phyloP scores from a whole-genome alignment of 2,797 vertebrate genomes.

The Gymnothorax reevesii region DNA sequence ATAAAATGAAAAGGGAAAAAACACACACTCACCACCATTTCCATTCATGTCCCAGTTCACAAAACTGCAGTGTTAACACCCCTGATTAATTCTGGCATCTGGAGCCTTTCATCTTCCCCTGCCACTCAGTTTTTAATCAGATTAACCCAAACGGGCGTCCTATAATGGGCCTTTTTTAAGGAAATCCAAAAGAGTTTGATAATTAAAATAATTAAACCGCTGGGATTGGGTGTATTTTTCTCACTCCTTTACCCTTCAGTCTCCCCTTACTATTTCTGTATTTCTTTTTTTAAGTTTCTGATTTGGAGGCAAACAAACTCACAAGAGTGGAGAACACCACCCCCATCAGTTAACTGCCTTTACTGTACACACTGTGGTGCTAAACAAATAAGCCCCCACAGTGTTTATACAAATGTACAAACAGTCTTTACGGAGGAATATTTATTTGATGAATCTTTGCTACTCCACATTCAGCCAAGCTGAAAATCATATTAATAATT shows the following conservation, averaged over 20 bases:
- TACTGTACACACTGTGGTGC: constrained; percentile 74
- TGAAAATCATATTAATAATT: constrained; percentile 75
- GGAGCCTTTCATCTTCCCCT: constrained; percentile 83
- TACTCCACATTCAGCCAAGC: constrained; percentile 67
- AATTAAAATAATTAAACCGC: constrained; percentile 95
- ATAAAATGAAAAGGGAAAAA: constrained; percentile 55
- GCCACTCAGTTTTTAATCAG: constrained; percentile 78
- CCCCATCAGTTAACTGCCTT: constrained; percentile 72
- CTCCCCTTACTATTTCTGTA: constrained; percentile 37
- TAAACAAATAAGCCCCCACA: constrained; percentile 33
- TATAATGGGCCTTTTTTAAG: constrained; percentile 81
- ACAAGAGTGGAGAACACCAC: constrained; percentile 63
- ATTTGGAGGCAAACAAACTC: constrained; percentile 69
- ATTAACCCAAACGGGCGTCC: constrained; percentile 86
- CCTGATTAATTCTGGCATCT: constrained; percentile 79
- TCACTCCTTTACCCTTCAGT: constrained; percentile 33
- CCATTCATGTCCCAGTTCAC: constrained; percentile 74
- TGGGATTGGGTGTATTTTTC: constrained; percentile 67
- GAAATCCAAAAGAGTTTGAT: constrained; percentile 84
- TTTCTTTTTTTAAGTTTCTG: constrained; percentile 73
- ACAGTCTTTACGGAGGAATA: constrained; percentile 65
- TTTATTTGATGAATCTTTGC: constrained; percentile 66
- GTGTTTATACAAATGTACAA: constrained; percentile 57
- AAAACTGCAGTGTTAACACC: constrained; percentile 68
- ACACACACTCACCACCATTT: constrained; percentile 66